Percentiles rank a stretch among this genome's conserved stretches.
These are phyloP conservation scores for Agrotis segetum DNA, from an alignment of 2,888 invertebrate species.

Conservation along the genomic window DNA sequence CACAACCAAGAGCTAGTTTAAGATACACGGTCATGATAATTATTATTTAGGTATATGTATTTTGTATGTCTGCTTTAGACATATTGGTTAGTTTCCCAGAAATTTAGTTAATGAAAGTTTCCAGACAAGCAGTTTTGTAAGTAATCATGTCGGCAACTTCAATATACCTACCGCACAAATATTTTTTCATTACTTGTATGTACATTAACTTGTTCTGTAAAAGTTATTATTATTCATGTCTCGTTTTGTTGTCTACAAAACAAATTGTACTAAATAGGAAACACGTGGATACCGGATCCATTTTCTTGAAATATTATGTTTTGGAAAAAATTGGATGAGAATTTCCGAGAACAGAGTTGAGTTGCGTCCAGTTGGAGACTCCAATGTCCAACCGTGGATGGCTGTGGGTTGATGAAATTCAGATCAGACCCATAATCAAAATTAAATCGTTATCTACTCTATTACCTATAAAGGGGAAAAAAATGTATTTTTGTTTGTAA, in stretches of 20 bases:
- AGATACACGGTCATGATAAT: not conserved
- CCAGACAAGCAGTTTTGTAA: not conserved
- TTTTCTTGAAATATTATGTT: constrained; percentile 1
- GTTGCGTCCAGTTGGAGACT: no score
- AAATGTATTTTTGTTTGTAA: no score
- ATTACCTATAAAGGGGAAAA: no score
- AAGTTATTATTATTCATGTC: constrained; percentile 1
- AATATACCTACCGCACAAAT: constrained; percentile 13
- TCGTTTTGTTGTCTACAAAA: constrained; percentile 3
- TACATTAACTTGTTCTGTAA: not conserved
- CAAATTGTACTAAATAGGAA: not conserved
- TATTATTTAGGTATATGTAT: not conserved
- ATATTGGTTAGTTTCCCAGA: constrained; percentile 8
- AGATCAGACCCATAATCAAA: no score
- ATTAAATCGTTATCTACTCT: no score
- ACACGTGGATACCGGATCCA: not conserved
- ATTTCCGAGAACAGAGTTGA: no score
- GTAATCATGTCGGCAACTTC: constrained; percentile 17
- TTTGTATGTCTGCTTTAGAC: not conserved
- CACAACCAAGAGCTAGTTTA: not conserved
- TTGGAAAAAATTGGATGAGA: no score
- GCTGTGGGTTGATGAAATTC: no score
- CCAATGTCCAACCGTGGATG: no score
- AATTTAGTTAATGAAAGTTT: constrained; percentile 21
- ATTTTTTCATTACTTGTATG: constrained; percentile 1